phyloP scores from a whole-genome alignment of 2,888 invertebrate species.

The Uropetala carovei region DNA sequence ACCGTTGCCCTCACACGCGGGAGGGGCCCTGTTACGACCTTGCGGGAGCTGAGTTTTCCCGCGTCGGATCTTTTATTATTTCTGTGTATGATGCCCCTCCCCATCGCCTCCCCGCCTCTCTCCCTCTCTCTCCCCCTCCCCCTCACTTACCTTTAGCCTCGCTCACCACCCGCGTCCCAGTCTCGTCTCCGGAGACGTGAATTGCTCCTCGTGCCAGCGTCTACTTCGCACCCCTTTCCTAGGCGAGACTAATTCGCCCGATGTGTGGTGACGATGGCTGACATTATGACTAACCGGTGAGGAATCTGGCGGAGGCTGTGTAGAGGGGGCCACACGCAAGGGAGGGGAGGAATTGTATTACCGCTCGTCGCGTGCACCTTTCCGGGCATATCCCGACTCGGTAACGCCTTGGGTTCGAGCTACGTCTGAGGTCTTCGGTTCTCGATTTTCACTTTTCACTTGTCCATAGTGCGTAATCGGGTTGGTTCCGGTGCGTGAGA shows the following conservation, averaged over 20 bases:
- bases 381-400: background rate
- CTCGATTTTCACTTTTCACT: background rate
- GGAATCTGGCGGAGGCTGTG: background rate
- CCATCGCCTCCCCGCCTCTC: background rate
- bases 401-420: background rate
- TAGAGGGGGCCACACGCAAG: background rate
- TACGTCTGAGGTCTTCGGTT: background rate
- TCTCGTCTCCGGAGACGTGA: background rate
- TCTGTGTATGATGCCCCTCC: background rate
- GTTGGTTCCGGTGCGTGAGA: no score
- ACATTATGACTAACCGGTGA: conserved; percentile 8
- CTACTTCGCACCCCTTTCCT: conserved; percentile 18
- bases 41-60: conserved; percentile 47
- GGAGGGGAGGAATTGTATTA: background rate
- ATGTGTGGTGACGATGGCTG: conserved; percentile 10
- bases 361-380: background rate
- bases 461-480: no score
- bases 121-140: background rate
- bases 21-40: conserved; percentile 36
- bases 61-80: conserved; percentile 58
- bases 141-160: no score
- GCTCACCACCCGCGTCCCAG: background rate
- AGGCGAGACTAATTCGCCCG: conserved; percentile 18
- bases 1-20: conserved; percentile 48
- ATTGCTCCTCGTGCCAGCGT: conserved; percentile 17